phyloP scores from a whole-genome alignment of 2,113 vertebrate species.

The Ammodytes dubius region DNA sequence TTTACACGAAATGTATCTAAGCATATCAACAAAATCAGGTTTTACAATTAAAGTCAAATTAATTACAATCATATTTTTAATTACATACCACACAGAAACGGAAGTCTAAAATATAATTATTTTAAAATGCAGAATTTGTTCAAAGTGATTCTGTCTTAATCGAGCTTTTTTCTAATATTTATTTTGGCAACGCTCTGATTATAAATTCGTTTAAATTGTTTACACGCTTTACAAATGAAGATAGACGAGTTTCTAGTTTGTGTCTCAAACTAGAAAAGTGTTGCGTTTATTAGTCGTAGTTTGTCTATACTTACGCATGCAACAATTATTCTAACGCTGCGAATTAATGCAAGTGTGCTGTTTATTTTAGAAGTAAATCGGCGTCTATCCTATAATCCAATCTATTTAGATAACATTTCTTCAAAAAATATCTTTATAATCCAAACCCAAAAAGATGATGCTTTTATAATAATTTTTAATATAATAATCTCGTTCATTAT shows the following conservation, averaged over 20 bases:
- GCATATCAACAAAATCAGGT: background rate
- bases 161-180: background rate
- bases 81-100: background rate
- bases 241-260: background rate
- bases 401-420: background rate
- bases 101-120: constrained; percentile 8
- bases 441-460: background rate
- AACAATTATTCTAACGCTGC: background rate
- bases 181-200: background rate
- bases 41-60: background rate
- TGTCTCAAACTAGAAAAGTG: background rate
- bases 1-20: background rate
- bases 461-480: constrained; percentile 10
- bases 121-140: constrained; percentile 7
- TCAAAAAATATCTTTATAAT: background rate
- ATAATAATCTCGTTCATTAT: constrained; percentile 2
- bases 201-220: constrained; percentile 16
- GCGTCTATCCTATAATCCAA: background rate
- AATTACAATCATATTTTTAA: background rate
- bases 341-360: background rate
- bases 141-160: background rate
- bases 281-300: background rate
- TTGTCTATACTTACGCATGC: constrained; percentile 3
- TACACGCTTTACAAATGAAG: background rate
- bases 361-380: background rate